These are phyloP conservation scores for Dione vanillae DNA, from an alignment of 2,888 invertebrate genomes.

Conservation along the genomic window DNA sequence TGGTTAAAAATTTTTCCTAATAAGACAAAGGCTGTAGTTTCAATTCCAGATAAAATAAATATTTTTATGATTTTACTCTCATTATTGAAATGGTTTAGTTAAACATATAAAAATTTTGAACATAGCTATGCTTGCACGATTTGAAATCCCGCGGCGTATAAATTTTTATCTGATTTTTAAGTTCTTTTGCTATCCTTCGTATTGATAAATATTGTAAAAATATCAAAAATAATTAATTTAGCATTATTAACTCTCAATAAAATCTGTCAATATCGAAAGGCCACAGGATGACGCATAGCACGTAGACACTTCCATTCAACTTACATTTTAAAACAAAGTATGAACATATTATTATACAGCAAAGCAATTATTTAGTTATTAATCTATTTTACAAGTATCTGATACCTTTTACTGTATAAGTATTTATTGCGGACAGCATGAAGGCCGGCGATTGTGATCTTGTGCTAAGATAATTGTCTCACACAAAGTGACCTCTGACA, in stretches of 20 bases:
- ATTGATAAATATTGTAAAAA: too few relatives aligned
- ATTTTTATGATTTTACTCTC: too few relatives aligned
- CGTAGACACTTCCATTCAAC: neutral
- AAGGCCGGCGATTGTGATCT: slow-evolving; percentile 68
- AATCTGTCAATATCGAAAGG: too few relatives aligned
- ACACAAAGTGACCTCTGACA: slow-evolving; percentile 55
- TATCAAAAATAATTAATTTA: too few relatives aligned
- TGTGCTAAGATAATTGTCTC: slow-evolving; percentile 44
- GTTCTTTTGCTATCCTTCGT: too few relatives aligned
- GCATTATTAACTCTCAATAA: too few relatives aligned
- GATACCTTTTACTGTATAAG: slow-evolving; percentile 6
- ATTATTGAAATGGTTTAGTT: too few relatives aligned
- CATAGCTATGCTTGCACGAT: too few relatives aligned
- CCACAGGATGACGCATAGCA: neutral
- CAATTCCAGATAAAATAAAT: neutral
- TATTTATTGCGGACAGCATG: slow-evolving; percentile 45
- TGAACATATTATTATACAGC: neutral
- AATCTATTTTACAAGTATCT: slow-evolving; percentile 17
- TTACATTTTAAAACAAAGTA: neutral
- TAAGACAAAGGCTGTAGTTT: neutral
- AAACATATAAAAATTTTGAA: too few relatives aligned
- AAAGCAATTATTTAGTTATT: slow-evolving; percentile 15
- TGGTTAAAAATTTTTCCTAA: neutral
- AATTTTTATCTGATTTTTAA: too few relatives aligned
- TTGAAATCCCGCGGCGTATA: too few relatives aligned